These are phyloP conservation scores for Falco berigora DNA, from an alignment of 2,797 vertebrate genomes.

Conservation along the genomic window DNA sequence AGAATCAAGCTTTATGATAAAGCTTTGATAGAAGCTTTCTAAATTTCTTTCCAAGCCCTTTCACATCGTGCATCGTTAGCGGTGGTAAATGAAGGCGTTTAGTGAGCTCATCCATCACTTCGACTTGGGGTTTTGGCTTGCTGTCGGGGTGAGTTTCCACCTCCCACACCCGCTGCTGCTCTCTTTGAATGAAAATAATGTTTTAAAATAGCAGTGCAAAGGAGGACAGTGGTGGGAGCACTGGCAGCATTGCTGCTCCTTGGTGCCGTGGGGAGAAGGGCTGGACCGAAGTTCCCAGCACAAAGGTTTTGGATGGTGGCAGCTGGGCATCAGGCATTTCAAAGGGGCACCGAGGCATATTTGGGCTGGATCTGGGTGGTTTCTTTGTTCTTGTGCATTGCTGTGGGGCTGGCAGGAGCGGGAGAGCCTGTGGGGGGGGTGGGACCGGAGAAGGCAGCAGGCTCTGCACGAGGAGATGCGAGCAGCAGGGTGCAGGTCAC, in stretches of 20 bases:
- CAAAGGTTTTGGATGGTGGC: neutral
- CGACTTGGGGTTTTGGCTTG: neutral
- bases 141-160: neutral
- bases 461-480: accelerated
- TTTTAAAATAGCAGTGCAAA: neutral
- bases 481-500: neutral
- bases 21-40: neutral
- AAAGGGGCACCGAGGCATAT: neutral
- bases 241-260: neutral
- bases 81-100: neutral
- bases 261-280: accelerated
- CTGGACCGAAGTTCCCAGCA: neutral
- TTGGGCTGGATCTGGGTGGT: neutral
- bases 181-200: neutral
- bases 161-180: neutral
- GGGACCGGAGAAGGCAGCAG: neutral
- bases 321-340: neutral
- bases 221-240: accelerated
- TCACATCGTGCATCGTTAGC: neutral
- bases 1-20: neutral
- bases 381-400: neutral
- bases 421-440: neutral
- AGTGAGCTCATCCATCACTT: conserved; percentile 17
- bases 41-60: neutral
- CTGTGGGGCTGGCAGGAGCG: neutral